Conservation (phyloP, 2,113 vertebrate genomes). For the Seriola dumerili region DNA sequence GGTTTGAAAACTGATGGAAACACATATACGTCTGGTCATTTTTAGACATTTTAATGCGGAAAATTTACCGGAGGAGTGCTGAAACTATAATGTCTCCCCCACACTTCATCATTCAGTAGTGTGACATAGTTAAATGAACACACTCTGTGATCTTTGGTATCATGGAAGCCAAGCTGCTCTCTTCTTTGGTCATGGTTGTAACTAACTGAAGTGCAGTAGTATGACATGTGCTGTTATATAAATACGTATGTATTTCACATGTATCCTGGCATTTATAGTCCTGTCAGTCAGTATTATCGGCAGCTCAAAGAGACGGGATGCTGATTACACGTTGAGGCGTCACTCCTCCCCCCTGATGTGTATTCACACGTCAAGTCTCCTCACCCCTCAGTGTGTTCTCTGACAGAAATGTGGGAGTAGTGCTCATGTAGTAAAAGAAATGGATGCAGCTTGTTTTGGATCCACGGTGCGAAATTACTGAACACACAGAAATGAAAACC, state of each 20-base stretch:
- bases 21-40: no score
- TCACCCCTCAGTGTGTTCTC: conserved; percentile 20
- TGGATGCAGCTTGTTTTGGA: neutral
- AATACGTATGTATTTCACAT: conserved; percentile 1
- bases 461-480: neutral
- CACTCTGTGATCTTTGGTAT: neutral
- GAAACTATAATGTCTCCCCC: neutral
- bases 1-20: no score
- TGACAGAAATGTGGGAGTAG: conserved; percentile 35
- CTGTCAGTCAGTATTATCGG: conserved; percentile 33
- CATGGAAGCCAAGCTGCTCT: neutral
- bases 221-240: neutral
- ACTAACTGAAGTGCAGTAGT: neutral
- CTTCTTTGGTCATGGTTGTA: neutral
- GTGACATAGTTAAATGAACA: neutral
- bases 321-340: conserved; percentile 13
- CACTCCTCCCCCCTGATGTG: conserved; percentile 21
- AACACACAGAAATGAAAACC: no score
- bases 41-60: no score
- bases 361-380: conserved; percentile 34
- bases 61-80: neutral
- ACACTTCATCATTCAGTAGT: neutral
- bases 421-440: neutral
- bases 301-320: conserved; percentile 6
- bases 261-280: conserved; percentile 11